Evolutionary conservation across 2,888 invertebrate genomes (phyloP), one percentile per base, ranked within the genome.

Genomic region (Cartodere bifasciata): DNA sequence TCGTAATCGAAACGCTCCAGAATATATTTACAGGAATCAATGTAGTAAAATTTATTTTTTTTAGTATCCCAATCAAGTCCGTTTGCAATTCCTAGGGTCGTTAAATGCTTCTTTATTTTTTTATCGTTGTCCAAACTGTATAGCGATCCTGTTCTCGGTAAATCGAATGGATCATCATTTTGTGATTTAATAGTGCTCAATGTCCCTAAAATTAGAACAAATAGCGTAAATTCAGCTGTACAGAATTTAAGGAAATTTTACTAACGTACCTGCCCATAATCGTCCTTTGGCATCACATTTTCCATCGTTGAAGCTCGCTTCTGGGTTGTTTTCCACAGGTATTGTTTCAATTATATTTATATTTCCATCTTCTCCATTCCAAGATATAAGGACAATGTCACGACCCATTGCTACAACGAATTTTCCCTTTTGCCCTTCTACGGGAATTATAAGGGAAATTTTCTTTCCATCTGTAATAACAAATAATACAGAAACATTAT

Each of bases 41-140:
- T 79, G 53, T 75, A 84, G 56, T 76, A 84, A 67, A 84, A 72
- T 39, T 65, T 67, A 34, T 68, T 67, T 42, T 68, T 67, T 47
- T 77, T 72, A 0, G 56, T 43, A n/a, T 70, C 75, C 83, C 83
- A 85, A 1, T 74, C 71, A 3, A 84, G 55, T 3, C 84, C 85
- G 46, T 84, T 84, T 2, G 48, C 45, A 21, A 46, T 42, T 3
- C 39, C 37, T 11, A 48, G n/a, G n/a, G n/a, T n/a, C n/a, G n/a
- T n/a, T n/a, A n/a, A n/a, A n/a, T n/a, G n/a, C n/a, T n/a, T n/a
- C n/a, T n/a, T n/a, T n/a, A n/a, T n/a, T n/a, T n/a, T n/a, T n/a
- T n/a, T n/a, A n/a, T n/a, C n/a, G n/a, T n/a, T n/a, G n/a, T n/a
- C n/a, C n/a, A n/a, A n/a, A n/a, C n/a, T n/a, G n/a, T n/a, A n/a